phyloP scores from a whole-genome alignment of 2,113 vertebrate species.

The Triplophysa siluroides region DNA sequence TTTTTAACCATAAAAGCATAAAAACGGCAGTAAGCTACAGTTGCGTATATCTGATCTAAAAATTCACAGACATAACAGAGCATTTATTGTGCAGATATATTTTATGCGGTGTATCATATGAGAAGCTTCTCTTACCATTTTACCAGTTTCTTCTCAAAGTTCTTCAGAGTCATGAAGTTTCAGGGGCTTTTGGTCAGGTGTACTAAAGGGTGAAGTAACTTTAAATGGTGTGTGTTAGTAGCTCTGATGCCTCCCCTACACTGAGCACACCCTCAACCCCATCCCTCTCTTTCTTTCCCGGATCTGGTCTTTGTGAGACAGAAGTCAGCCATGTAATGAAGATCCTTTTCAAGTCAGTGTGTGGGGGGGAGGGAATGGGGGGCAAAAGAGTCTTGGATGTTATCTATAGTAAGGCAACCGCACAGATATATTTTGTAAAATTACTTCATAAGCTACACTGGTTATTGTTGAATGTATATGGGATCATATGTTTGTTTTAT shows the following conservation, averaged over 20 bases:
- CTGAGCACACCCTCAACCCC: not conserved
- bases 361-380: not conserved
- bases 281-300: constrained; percentile 47
- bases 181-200: not conserved
- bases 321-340: constrained; percentile 73
- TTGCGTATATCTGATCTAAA: too few species aligned
- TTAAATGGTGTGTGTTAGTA: not conserved
- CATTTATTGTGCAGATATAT: too few species aligned
- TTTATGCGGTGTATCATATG: not conserved
- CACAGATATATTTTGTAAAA: not conserved
- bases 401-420: not conserved
- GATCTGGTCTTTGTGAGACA: constrained; percentile 76
- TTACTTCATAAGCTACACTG: not conserved
- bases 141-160: not conserved
- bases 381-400: too few species aligned
- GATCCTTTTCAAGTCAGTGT: constrained; percentile 64
- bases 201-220: not conserved
- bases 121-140: constrained; percentile 12
- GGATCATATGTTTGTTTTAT: too few species aligned
- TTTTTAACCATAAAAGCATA: too few species aligned
- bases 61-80: too few species aligned
- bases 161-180: not conserved
- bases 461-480: too few species aligned
- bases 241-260: not conserved
- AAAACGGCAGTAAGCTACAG: too few species aligned